Conservation (phyloP, 2,888 invertebrate species). For the Acanthopleura granulata region DNA sequence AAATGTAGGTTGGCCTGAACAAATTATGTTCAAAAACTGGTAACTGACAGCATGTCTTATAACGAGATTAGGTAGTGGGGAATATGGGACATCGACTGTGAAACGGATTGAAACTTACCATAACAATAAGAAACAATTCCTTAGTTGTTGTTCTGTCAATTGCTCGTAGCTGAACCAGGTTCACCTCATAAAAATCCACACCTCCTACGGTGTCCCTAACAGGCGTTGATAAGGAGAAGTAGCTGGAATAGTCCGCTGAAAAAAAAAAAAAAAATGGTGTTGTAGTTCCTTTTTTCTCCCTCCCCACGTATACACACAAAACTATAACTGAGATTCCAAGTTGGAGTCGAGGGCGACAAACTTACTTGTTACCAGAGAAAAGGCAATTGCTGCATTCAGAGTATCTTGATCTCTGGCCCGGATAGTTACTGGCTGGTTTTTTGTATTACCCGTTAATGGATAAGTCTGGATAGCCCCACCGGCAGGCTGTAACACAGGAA, state of each 20-base stretch:
- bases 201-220: neutral
- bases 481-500: neutral
- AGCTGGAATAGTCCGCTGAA: no score
- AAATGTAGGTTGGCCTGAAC: neutral
- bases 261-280: no score
- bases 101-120: slow-evolving; percentile 25
- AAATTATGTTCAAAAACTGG: no score
- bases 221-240: no score
- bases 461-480: neutral
- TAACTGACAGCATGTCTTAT: no score
- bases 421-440: slow-evolving; percentile 25
- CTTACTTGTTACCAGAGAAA: slow-evolving; percentile 38
- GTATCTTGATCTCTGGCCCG: slow-evolving; percentile 46
- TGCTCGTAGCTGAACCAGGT: slow-evolving; percentile 29
- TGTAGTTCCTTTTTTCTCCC: no score
- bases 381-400: slow-evolving; percentile 35
- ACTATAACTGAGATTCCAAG: no score
- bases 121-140: slow-evolving; percentile 24
- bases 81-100: no score
- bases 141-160: slow-evolving; percentile 30
- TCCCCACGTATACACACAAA: no score
- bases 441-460: neutral
- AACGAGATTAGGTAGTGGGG: no score
- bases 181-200: slow-evolving; percentile 34
- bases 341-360: neutral